These are phyloP conservation scores for Perca schrenkii DNA, from an alignment of 2,113 vertebrate genomes.

Conservation along the genomic window DNA sequence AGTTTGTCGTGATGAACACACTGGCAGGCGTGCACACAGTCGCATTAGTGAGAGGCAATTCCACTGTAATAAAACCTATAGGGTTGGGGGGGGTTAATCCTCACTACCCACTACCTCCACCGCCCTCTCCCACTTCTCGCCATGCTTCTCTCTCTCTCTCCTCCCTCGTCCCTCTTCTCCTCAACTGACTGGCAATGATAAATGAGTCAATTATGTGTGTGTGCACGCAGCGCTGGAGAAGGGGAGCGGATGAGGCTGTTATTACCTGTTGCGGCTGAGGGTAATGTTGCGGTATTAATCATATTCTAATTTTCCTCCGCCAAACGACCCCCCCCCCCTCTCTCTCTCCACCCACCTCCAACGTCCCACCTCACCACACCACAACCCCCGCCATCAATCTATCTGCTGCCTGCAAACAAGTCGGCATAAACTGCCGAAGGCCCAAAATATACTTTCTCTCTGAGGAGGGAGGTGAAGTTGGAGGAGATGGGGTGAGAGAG, in stretches of 20 bases:
- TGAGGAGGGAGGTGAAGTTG: constrained; percentile 15
- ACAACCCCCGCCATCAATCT: constrained; percentile 74
- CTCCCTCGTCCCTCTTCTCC: constrained; percentile 64
- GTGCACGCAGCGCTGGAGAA: constrained; percentile 64
- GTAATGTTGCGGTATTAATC: constrained; percentile 87
- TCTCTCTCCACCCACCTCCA: constrained; percentile 19
- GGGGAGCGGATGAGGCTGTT: constrained; percentile 80
- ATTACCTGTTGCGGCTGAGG: constrained; percentile 87
- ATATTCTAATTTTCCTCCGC: constrained; percentile 86
- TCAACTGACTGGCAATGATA: constrained; percentile 84
- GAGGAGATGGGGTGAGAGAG: constrained; percentile 6
- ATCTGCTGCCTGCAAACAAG: constrained; percentile 78
- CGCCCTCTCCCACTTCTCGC: constrained; percentile 40
- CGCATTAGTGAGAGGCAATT: constrained; percentile 80
- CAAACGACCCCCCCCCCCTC: constrained; percentile 57
- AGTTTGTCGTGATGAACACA: constrained; percentile 43
- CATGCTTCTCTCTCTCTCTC: constrained; percentile 59
- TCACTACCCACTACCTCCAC: constrained; percentile 37
- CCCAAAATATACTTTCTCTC: constrained; percentile 66
- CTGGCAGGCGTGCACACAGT: constrained; percentile 21
- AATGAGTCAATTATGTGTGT: constrained; percentile 87
- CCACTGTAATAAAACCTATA: constrained; percentile 85
- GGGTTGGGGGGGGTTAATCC: constrained; percentile 63
- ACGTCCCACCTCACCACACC: constrained; percentile 26
- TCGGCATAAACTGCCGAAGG: constrained; percentile 58